Evolutionary conservation across 2,113 vertebrate genomes (phyloP), one percentile per base, ranked within the genome.

Genomic region (Laticauda laticaudata): DNA sequence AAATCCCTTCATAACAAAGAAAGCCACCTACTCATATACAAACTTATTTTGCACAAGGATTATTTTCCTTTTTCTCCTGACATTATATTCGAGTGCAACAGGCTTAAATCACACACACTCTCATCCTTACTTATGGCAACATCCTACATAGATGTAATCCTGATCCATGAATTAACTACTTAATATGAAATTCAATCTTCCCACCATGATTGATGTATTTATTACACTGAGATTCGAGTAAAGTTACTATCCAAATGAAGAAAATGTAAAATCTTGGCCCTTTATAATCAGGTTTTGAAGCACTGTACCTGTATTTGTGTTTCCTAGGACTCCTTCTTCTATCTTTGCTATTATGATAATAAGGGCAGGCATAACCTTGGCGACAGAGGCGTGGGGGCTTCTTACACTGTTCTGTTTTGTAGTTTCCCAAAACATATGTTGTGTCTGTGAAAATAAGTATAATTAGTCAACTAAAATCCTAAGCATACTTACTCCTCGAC

Each of bases 261-360:
- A 81, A 81, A 91, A 86, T 23, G 21, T 45, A 51, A 59, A 87
- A 12, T 3, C 11, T 39, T 54, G 57, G 24, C 87, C 45, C 45
- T 21, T n/a, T 69, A 39, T 24, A 91, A 0, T 26, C n/a, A 92
- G 21, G 0, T 93, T 8, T 64, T 55, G 86, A n/a, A 95, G 9
- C 2, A 93, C 0, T 0, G 26, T 96, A 99, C 99, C 99, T 99
- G 97, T 99, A 99, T 97, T 99, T 99, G 97, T 99, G 98, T 96
- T 99, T 99, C 94, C 99, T 98, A 26, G 99, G 99, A 96, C 99
- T 99, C 95, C 99, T 98, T 94, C 99, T 98, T 95, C 99, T 97
- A 98, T 99, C 99, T 98, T 99, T 99, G 97, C 99, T 99, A 97
- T 98, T 99, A 96, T 99, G 99, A 96, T 99, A 99, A 96, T 99